Evolutionary conservation across 2,888 invertebrate genomes (phyloP), one percentile per base, ranked within the genome.

Genomic region (Aspidapion aeneum): DNA sequence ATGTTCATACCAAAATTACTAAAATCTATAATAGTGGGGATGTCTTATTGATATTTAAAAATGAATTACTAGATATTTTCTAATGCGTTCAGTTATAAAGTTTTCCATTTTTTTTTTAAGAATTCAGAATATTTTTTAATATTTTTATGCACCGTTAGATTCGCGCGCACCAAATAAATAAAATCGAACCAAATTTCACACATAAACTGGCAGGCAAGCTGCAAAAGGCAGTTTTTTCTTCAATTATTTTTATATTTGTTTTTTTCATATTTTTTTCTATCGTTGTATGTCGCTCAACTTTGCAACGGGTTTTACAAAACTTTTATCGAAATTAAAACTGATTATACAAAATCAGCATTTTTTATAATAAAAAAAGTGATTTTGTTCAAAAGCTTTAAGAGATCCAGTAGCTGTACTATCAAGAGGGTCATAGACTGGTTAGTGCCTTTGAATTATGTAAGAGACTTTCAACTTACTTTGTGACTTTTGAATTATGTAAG

Each of bases 181-280:
- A 73, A 77, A 77, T 73, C 70, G 74, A 78, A 78, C 75, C 73
- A 77, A 77, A 75, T 72, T 74, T 78, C 74, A 78, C 77, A 76
- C 76, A 74, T 75, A 78, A 78, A 77, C 75, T 76, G 76, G 76
- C 77, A 76, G 77, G 76, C 74, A 75, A 77, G 77, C 78, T 77
- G 76, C 77, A 69, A 58, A 76, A 77, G 76, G 77, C 77, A 77
- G 76, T 77, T 77, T 73, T 35, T 35, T 35, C 35, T 35, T 35
- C 3, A 35, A n/a, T n/a, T n/a, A n/a, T n/a, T n/a, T 35, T 35
- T 12, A 35, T 35, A 35, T 35, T 35, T 35, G n/a, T 35, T 35
- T 12, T 35, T 35, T 35, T 35, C 35, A 35, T 7, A n/a, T n/a
- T n/a, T 35, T 35, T 35, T 35, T 66, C 55, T 20, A 52, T 64